Evolutionary conservation across 2,797 vertebrate genomes (phyloP).

Genomic region (Chromobotia macracanthus): DNA sequence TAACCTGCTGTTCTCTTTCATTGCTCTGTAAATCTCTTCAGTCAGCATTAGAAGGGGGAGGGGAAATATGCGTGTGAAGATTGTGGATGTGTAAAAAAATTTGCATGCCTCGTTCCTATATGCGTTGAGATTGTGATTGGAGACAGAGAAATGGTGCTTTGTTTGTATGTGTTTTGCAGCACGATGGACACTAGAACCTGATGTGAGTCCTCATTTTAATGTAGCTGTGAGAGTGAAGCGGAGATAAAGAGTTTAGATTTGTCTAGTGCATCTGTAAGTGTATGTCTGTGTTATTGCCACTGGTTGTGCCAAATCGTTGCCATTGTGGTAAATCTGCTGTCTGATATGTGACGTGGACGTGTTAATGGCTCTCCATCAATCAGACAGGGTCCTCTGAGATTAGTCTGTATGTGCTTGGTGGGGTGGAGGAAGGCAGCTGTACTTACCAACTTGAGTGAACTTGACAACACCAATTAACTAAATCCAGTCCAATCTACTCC

Average conservation of each 20-base stretch:
- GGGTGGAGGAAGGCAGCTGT: slow-evolving; percentile 31
- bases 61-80: not conserved
- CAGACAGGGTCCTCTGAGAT: slow-evolving; percentile 40
- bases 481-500: not conserved
- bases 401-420: slow-evolving; percentile 30
- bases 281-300: slow-evolving; percentile 17
- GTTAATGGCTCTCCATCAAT: slow-evolving; percentile 59
- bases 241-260: slow-evolving; percentile 5
- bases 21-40: slow-evolving; percentile 44
- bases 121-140: slow-evolving; percentile 38
- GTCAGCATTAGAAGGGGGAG: slow-evolving; percentile 45
- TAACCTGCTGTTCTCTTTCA: slow-evolving; percentile 55
- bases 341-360: slow-evolving; percentile 48
- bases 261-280: slow-evolving; percentile 11
- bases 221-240: slow-evolving; percentile 49
- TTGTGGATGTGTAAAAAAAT: slow-evolving; percentile 28
- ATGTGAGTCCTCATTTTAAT: slow-evolving; percentile 40
- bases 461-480: not conserved
- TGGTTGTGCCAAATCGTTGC: slow-evolving; percentile 46
- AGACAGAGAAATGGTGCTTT: slow-evolving; percentile 9
- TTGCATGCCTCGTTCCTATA: slow-evolving; percentile 34
- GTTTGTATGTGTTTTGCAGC: slow-evolving; percentile 1
- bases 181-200: slow-evolving; percentile 14
- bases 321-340: slow-evolving; percentile 55
- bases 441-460: slow-evolving; percentile 9